Percentiles rank a stretch among this genome's conserved stretches.
These are phyloP conservation scores for Ooceraea biroi DNA, from an alignment of 1,140 invertebrate species.

Conservation along the genomic window DNA sequence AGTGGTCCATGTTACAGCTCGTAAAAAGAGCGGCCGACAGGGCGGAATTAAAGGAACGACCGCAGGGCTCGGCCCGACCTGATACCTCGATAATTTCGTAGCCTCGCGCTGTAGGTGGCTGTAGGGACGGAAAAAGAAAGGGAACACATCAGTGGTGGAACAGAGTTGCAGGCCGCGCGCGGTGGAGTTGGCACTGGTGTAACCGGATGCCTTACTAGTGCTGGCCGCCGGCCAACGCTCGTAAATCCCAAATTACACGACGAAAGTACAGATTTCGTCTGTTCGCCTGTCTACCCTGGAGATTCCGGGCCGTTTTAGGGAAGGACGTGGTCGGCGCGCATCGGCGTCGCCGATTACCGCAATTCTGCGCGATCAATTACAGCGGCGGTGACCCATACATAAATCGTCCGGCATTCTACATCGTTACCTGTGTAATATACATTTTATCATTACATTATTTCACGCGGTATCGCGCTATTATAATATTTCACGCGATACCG, in stretches of 20 bases:
- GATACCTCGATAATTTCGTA: constrained; percentile 78
- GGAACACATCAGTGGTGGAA: background rate
- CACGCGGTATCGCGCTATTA: background rate
- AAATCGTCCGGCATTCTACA: constrained; percentile 8
- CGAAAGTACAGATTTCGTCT: constrained; percentile 77
- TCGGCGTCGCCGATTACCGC: constrained; percentile 27
- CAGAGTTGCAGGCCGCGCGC: constrained; percentile 33
- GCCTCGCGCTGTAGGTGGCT: constrained; percentile 64
- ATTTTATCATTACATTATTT: background rate
- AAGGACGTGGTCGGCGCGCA: constrained; percentile 13
- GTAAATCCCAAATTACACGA: constrained; percentile 79
- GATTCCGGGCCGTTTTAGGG: constrained; percentile 37
- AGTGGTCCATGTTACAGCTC: background rate
- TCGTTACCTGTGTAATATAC: background rate
- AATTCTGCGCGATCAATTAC: constrained; percentile 24
- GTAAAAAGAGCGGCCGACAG: constrained; percentile 51
- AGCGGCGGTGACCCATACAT: background rate
- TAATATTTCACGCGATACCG: background rate
- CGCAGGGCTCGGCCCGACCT: constrained; percentile 12
- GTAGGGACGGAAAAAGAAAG: constrained; percentile 39
- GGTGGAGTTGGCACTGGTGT: constrained; percentile 50
- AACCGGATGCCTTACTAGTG: constrained; percentile 39
- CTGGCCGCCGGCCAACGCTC: constrained; percentile 72
- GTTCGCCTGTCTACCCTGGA: constrained; percentile 33
- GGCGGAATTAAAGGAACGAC: constrained; percentile 43